These are phyloP conservation scores for Amblyraja radiata DNA, from an alignment of 2,797 vertebrate genomes.

Conservation along the genomic window DNA sequence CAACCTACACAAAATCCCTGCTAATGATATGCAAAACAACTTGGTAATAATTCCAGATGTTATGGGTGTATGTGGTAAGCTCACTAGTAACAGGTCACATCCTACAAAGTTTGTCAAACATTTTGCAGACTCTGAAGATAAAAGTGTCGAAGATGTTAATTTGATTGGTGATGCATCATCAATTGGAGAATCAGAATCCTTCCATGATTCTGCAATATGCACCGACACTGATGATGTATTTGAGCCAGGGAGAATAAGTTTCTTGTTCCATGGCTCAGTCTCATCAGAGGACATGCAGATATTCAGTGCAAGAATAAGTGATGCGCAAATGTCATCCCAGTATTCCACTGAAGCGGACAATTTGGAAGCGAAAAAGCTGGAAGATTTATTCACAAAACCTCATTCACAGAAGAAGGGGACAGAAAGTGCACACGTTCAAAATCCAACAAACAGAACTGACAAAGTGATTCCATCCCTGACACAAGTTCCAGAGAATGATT, in stretches of 20 bases:
- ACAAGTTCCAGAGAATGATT: neutral
- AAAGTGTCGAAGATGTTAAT: neutral
- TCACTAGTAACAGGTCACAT: neutral
- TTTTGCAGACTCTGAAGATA: neutral
- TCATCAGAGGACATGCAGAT: neutral
- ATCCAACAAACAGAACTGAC: neutral
- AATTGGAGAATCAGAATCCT: neutral
- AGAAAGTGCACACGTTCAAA: neutral
- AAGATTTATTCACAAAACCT: neutral
- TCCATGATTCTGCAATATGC: neutral
- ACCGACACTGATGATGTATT: neutral
- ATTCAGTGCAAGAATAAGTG: neutral
- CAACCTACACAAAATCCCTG: slow-evolving; percentile 37
- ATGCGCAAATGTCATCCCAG: neutral
- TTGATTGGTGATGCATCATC: neutral
- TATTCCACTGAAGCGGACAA: slow-evolving; percentile 26
- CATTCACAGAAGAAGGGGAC: neutral
- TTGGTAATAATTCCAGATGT: slow-evolving; percentile 35
- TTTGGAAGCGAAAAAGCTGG: neutral
- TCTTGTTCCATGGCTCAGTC: neutral
- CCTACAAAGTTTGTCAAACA: neutral
- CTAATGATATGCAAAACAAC: slow-evolving; percentile 43
- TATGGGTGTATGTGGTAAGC: neutral
- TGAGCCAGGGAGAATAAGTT: neutral
- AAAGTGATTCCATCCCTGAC: neutral